Conservation (phyloP, 2,113 vertebrate genomes). For the Actinemys pallida region DNA sequence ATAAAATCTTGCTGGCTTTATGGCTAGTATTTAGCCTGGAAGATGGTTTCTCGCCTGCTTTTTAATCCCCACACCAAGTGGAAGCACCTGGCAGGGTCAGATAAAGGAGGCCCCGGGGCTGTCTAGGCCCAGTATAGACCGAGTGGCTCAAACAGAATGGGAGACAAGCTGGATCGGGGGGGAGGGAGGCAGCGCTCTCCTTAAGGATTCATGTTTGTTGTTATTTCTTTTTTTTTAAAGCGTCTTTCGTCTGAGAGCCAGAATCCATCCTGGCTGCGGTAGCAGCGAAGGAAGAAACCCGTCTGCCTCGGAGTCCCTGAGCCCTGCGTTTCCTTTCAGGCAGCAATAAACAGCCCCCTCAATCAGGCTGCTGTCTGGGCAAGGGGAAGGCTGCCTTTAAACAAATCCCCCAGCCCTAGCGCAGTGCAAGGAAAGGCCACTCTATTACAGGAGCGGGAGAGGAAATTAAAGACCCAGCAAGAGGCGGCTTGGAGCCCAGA, state of each 20-base stretch:
- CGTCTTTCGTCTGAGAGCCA: not conserved
- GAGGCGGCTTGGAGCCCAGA: not conserved
- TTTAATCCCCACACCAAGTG: not conserved
- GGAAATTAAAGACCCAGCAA: not conserved
- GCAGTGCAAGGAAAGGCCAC: not conserved
- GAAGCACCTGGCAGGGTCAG: not conserved
- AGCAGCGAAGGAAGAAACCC: not conserved
- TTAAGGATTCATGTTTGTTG: not conserved
- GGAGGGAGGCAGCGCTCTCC: no score
- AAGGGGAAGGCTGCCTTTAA: not conserved
- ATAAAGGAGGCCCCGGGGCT: not conserved
- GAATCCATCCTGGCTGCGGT: not conserved
- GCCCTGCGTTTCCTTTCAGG: not conserved
- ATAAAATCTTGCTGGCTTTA: fast-evolving
- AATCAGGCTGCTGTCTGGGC: not conserved
- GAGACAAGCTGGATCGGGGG: not conserved
- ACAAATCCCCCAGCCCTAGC: not conserved
- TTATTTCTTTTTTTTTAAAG: not conserved
- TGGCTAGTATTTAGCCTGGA: not conserved
- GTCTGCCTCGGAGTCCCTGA: not conserved
- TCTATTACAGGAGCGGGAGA: fast-evolving
- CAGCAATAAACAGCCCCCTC: not conserved
- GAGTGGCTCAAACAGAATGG: not conserved
- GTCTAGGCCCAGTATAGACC: not conserved
- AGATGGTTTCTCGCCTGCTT: not conserved